Percentiles rank a stretch among this genome's conserved stretches.
Conservation (phyloP, 2,113 vertebrate species). For the Delphinapterus leucas region DNA sequence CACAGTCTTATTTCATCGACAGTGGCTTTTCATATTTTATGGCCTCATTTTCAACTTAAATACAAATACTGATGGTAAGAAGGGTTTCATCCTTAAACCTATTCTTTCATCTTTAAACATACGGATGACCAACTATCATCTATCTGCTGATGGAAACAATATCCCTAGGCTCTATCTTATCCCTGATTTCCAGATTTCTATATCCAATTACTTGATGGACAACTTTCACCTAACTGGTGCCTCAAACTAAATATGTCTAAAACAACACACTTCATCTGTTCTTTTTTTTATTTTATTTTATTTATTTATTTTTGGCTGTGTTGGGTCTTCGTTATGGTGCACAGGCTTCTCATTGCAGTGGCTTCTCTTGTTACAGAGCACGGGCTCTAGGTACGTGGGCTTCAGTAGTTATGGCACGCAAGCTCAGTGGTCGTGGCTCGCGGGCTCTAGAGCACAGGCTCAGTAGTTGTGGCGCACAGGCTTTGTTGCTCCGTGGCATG, state of each 20-base stretch:
- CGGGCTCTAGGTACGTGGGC: no score
- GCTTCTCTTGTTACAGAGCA: no score
- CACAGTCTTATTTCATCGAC: not conserved
- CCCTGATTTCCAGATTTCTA: not conserved
- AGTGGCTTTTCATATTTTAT: not conserved
- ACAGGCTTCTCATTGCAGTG: no score
- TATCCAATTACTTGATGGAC: not conserved
- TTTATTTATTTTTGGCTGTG: no score
- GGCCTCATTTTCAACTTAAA: not conserved
- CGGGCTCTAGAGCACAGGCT: no score
- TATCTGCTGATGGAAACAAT: not conserved
- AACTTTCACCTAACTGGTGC: not conserved
- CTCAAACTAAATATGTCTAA: not conserved
- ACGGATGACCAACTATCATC: not conserved
- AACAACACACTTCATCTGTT: not conserved
- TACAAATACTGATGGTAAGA: not conserved
- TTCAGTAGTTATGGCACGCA: no score
- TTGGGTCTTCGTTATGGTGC: no score
- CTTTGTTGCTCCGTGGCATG: no score
- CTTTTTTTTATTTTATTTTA: not conserved
- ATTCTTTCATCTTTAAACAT: not conserved
- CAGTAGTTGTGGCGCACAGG: no score
- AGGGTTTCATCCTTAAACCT: not conserved
- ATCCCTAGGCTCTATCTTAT: not conserved
- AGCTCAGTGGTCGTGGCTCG: no score